Conservation (phyloP, 2,797 vertebrate genomes). For the Eurystomus glaucurus region DNA sequence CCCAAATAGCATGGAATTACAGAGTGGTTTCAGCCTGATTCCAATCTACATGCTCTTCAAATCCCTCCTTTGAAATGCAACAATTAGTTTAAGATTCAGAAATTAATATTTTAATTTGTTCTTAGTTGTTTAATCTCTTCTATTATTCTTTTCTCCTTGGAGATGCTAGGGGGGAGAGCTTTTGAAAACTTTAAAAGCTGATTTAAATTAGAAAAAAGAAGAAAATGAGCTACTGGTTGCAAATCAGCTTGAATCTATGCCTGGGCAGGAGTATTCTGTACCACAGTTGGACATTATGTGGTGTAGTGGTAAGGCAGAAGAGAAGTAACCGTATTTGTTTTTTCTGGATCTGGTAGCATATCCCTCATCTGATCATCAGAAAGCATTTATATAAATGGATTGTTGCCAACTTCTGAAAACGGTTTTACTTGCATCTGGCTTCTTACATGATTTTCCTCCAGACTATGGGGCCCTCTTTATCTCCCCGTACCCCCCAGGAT, state of each 20-base stretch:
- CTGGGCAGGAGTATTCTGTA: not conserved
- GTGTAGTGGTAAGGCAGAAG: not conserved
- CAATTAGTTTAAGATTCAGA: not conserved
- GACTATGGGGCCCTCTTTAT: constrained; percentile 26
- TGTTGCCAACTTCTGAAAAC: constrained; percentile 31
- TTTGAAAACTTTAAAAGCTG: not conserved
- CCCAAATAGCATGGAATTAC: not conserved
- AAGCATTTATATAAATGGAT: constrained; percentile 41
- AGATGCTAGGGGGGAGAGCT: not conserved
- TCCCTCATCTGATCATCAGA: constrained; percentile 32
- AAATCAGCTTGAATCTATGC: not conserved
- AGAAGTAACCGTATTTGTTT: not conserved
- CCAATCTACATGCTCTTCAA: not conserved
- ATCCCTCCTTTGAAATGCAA: not conserved
- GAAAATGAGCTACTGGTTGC: not conserved
- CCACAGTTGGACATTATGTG: not conserved
- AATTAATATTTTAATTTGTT: not conserved
- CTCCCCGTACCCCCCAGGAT: constrained; percentile 42
- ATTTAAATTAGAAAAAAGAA: not conserved
- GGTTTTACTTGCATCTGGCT: constrained; percentile 58
- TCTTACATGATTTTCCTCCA: not conserved
- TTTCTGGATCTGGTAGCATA: constrained; percentile 22
- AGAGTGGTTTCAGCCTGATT: not conserved
- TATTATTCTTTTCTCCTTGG: not conserved
- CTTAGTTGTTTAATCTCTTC: not conserved